Conservation (phyloP, 2,888 invertebrate genomes). For the Ectropis crepuscularia region DNA sequence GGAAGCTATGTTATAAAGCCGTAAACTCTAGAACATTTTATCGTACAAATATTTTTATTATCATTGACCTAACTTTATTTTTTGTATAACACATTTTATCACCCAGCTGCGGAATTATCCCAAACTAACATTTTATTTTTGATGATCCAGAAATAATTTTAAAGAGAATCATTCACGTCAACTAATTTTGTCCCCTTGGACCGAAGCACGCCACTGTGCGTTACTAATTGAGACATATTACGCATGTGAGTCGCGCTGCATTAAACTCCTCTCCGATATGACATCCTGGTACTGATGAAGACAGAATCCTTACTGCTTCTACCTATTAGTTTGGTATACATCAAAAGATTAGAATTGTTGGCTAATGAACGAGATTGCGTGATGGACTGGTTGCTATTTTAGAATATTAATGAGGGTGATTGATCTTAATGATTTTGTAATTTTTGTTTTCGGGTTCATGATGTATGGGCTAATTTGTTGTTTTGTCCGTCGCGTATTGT, state of each 20-base stretch:
- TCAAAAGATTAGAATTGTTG: constrained; percentile 26
- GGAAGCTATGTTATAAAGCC: too few relatives aligned
- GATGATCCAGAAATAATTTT: constrained; percentile 33
- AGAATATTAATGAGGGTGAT: constrained; percentile 16
- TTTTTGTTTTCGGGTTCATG: neutral
- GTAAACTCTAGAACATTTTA: neutral
- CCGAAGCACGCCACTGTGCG: constrained; percentile 57
- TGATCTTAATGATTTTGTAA: constrained; percentile 3
- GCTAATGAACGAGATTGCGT: constrained; percentile 26
- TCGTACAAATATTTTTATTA: neutral
- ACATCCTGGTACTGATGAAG: constrained; percentile 45
- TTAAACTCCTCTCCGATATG: constrained; percentile 55
- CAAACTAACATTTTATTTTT: constrained; percentile 33
- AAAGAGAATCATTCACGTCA: constrained; percentile 35
- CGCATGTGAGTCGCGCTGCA: constrained; percentile 57
- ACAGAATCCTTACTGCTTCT: constrained; percentile 44
- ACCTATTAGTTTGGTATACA: constrained; percentile 37
- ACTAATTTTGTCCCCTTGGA: constrained; percentile 56
- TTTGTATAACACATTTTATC: constrained; percentile 1
- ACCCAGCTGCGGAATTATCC: constrained; percentile 14
- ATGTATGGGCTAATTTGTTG: neutral
- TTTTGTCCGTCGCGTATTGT: neutral
- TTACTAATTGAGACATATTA: constrained; percentile 78
- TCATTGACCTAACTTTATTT: neutral
- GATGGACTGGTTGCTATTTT: constrained; percentile 24